A percentile compares a stretch with the other conserved stretches of the same genome.
Conservation (phyloP, 2,113 vertebrate species). For the Piaya cayana region DNA sequence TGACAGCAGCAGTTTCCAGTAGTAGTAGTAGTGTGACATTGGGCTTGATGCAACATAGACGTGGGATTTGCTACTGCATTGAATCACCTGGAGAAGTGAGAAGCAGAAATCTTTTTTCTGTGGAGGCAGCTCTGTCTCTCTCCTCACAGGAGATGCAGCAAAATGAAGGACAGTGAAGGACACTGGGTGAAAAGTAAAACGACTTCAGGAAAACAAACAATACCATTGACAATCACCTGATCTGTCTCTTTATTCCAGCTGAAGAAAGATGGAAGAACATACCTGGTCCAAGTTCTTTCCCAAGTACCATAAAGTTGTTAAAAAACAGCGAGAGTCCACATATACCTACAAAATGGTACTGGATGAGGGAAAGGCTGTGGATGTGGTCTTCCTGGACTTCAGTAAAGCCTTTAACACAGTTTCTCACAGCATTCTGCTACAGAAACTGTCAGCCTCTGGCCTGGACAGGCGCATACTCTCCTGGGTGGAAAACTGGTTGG, state of each 20-base stretch:
- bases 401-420: no score
- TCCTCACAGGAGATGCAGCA: neutral
- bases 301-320: neutral
- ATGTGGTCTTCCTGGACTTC: no score
- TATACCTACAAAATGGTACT: no score
- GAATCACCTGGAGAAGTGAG: neutral
- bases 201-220: neutral
- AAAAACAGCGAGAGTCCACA: neutral
- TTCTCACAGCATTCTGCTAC: no score
- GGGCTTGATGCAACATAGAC: neutral
- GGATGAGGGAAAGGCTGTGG: no score
- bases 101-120: neutral
- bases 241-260: neutral
- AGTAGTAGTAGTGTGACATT: neutral
- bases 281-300: neutral
- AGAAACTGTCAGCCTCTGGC: no score
- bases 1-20: neutral
- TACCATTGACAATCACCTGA: neutral
- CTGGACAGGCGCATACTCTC: no score
- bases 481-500: no score
- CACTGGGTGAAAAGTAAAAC: neutral
- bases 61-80: neutral
- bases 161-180: neutral
- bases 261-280: neutral
- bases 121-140: neutral